A percentile compares a stretch with the other conserved stretches of the same genome.
These are phyloP conservation scores for Amphipyra tragopoginis DNA, from an alignment of 2,888 invertebrate genomes.

Conservation along the genomic window DNA sequence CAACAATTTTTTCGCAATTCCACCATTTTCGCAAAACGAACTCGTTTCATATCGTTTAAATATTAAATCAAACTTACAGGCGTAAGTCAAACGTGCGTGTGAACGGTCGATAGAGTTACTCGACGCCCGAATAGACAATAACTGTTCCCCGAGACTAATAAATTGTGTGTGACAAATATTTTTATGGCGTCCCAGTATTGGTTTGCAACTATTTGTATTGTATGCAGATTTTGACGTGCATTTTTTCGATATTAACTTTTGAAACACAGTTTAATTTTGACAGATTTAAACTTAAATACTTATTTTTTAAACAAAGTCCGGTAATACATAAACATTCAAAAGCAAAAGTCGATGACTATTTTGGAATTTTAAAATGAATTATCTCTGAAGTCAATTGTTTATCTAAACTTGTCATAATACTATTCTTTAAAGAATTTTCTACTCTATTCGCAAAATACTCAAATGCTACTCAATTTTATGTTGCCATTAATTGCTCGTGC, in stretches of 20 bases:
- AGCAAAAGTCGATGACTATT: too few species aligned
- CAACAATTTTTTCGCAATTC: neutral
- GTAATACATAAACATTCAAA: too few species aligned
- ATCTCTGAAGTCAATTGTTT: too few species aligned
- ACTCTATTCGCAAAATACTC: too few species aligned
- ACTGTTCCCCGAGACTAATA: conserved; percentile 45
- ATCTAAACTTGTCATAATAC: too few species aligned
- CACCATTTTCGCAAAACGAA: conserved; percentile 29
- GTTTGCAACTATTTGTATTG: conserved; percentile 16
- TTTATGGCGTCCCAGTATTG: conserved; percentile 40
- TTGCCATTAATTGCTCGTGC: too few species aligned
- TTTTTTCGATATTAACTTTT: neutral
- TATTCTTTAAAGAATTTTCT: too few species aligned
- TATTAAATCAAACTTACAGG: conserved; percentile 57
- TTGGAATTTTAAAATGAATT: too few species aligned
- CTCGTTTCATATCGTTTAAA: conserved; percentile 49
- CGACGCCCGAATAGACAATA: conserved; percentile 47
- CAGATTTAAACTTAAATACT: too few species aligned
- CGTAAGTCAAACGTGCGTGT: conserved; percentile 48
- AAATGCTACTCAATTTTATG: too few species aligned
- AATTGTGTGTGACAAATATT: conserved; percentile 48
- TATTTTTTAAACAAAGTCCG: too few species aligned
- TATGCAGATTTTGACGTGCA: conserved; percentile 20
- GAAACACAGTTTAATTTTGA: too few species aligned
- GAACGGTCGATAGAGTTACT: conserved; percentile 43